Percentiles rank a stretch among this genome's conserved stretches.
phyloP scores from a whole-genome alignment of 2,797 vertebrate genomes.

The Acanthopagrus latus region DNA sequence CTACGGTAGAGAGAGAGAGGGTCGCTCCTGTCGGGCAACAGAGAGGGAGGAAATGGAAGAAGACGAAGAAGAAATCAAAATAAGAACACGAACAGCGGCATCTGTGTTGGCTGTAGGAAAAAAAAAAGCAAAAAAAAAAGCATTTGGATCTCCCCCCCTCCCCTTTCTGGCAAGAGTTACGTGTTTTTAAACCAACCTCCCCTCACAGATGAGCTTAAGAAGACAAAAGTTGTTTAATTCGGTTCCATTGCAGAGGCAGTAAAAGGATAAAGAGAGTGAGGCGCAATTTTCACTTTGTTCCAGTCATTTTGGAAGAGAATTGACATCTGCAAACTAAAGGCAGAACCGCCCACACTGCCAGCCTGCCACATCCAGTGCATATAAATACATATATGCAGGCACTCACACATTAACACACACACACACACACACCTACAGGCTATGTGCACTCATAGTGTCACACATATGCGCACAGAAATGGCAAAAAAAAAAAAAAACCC shows the following conservation, averaged over 20 bases:
- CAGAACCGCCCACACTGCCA: conserved; percentile 89
- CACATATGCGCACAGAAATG: conserved; percentile 57
- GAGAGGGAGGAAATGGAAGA: conserved; percentile 60
- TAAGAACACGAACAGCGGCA: conserved; percentile 71
- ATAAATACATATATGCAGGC: conserved; percentile 79
- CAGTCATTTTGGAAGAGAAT: conserved; percentile 88
- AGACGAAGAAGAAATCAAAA: conserved; percentile 50
- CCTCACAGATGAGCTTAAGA: conserved; percentile 89
- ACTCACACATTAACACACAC: conserved; percentile 59
- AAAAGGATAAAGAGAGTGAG: conserved; percentile 86
- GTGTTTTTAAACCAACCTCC: conserved; percentile 88
- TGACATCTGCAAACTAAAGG: conserved; percentile 90
- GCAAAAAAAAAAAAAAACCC: conserved; percentile 44
- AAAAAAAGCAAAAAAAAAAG: conserved; percentile 76
- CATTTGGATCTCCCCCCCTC: conserved; percentile 61
- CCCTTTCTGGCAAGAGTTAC: conserved; percentile 85
- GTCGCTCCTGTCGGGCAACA: conserved; percentile 61
- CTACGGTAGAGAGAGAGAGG: conserved; percentile 33
- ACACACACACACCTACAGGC: conserved; percentile 74
- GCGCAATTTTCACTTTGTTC: conserved; percentile 87
- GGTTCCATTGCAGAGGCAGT: conserved; percentile 86
- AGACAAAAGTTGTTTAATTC: conserved; percentile 91
- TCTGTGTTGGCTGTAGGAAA: conserved; percentile 79
- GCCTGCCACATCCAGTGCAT: conserved; percentile 84
- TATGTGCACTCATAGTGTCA: conserved; percentile 70